A percentile compares a stretch with the other conserved stretches of the same genome.
Conservation (phyloP, 2,113 vertebrate genomes). For the Herpetotheres cachinnans region DNA sequence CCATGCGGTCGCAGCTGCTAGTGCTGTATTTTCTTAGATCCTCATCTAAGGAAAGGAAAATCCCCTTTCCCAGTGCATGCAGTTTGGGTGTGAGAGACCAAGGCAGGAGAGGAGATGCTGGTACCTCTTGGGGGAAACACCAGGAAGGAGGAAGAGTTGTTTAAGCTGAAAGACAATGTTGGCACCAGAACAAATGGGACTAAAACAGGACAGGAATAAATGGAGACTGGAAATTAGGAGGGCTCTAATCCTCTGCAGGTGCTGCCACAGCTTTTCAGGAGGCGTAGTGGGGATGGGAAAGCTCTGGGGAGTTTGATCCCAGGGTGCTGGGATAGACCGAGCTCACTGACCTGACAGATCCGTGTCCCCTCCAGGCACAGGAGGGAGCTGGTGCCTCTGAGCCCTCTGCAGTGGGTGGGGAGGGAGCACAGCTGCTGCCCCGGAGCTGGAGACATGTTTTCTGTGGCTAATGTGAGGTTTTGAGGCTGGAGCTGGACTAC, state of each 20-base stretch:
- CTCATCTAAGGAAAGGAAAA: neutral
- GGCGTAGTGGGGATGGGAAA: rapidly evolving
- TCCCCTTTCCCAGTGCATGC: neutral
- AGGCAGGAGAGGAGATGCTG: neutral
- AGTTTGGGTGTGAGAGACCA: neutral
- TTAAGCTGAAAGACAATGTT: neutral
- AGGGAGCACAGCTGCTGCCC: neutral
- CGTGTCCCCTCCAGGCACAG: neutral
- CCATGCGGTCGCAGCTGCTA: neutral
- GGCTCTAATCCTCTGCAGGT: neutral
- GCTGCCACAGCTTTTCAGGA: neutral
- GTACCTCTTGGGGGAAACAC: neutral
- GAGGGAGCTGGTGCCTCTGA: neutral
- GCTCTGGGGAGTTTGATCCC: neutral
- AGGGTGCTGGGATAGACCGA: neutral
- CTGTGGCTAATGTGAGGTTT: neutral
- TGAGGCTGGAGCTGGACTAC: neutral
- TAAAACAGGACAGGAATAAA: neutral
- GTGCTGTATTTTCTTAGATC: neutral
- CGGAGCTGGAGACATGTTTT: neutral
- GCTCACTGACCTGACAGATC: neutral
- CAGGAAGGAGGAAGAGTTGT: neutral
- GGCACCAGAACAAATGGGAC: neutral
- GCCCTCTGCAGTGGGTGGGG: neutral
- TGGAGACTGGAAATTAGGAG: neutral